These are phyloP conservation scores for Leucoma salicis DNA, from an alignment of 2,888 invertebrate genomes.

Conservation along the genomic window DNA sequence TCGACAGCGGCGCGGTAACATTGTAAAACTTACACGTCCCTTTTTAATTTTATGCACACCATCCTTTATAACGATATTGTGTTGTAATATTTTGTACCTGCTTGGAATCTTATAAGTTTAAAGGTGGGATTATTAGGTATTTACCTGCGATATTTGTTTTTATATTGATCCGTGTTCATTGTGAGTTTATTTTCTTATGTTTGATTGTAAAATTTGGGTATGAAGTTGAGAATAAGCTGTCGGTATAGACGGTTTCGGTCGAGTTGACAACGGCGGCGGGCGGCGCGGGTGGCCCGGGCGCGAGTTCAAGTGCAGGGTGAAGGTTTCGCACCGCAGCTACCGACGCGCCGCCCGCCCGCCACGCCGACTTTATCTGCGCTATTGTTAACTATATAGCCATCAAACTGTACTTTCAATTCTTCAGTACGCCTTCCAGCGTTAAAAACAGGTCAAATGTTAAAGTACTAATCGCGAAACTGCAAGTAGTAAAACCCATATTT, in stretches of 20 bases:
- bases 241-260: slow-evolving; percentile 53
- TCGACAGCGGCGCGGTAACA: slow-evolving; percentile 14
- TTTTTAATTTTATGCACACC: slow-evolving; percentile 15
- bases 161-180: not conserved
- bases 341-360: slow-evolving; percentile 15
- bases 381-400: slow-evolving; percentile 15
- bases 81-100: not conserved
- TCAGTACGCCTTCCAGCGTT: slow-evolving; percentile 3
- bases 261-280: slow-evolving; percentile 65
- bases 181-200: slow-evolving; percentile 2
- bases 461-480: not conserved
- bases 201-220: not conserved
- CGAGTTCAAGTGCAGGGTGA: slow-evolving; percentile 80
- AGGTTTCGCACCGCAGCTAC: slow-evolving; percentile 52
- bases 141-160: too few species aligned
- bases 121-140: not conserved
- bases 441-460: slow-evolving; percentile 9
- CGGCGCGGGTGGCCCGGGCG: slow-evolving; percentile 37
- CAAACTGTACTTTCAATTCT: slow-evolving; percentile 15
- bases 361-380: slow-evolving; percentile 18
- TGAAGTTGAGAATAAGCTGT: slow-evolving; percentile 23
- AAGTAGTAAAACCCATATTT: not conserved
- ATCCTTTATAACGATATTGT: not conserved
- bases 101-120: not conserved
- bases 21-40: slow-evolving; percentile 11